These are phyloP conservation scores for Drosophila kepulauana DNA, from an alignment of 1,140 invertebrate species.

Conservation along the genomic window DNA sequence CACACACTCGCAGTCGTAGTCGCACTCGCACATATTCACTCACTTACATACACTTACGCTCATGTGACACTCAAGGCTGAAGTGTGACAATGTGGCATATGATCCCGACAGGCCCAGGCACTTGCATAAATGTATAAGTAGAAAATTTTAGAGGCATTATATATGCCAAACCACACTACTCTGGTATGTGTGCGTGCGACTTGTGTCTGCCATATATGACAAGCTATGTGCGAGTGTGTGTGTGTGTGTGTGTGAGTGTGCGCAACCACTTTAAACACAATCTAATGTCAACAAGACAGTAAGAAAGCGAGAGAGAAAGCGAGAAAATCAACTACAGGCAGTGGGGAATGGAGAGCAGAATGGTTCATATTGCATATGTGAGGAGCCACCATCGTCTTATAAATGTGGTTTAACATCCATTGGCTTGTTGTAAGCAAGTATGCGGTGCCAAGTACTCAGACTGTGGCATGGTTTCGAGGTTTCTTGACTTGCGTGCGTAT, in stretches of 20 bases:
- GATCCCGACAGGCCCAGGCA: constrained; percentile 58
- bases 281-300: constrained; percentile 77
- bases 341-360: constrained; percentile 13
- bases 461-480: constrained; percentile 10
- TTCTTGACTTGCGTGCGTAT: constrained; percentile 53
- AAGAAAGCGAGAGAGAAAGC: constrained; percentile 8
- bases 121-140: constrained; percentile 79
- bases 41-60: constrained; percentile 19
- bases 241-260: neutral
- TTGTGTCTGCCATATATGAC: neutral
- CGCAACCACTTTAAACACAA: constrained; percentile 79
- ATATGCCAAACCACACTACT: constrained; percentile 38
- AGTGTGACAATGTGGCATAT: constrained; percentile 76
- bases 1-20: constrained; percentile 5
- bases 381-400: constrained; percentile 73
- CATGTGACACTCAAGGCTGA: constrained; percentile 41
- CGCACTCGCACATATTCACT: constrained; percentile 25
- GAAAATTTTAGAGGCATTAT: constrained; percentile 70
- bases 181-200: constrained; percentile 16
- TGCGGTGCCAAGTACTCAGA: constrained; percentile 44
- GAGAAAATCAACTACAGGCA: neutral
- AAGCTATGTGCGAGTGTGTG: constrained; percentile 11
- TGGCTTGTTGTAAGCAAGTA: constrained; percentile 58
- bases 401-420: constrained; percentile 78
- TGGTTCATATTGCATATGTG: constrained; percentile 43